Percentiles rank a stretch among this genome's conserved stretches.
These are phyloP conservation scores for Varanus salvator DNA, from an alignment of 2,113 vertebrate species.

Conservation along the genomic window DNA sequence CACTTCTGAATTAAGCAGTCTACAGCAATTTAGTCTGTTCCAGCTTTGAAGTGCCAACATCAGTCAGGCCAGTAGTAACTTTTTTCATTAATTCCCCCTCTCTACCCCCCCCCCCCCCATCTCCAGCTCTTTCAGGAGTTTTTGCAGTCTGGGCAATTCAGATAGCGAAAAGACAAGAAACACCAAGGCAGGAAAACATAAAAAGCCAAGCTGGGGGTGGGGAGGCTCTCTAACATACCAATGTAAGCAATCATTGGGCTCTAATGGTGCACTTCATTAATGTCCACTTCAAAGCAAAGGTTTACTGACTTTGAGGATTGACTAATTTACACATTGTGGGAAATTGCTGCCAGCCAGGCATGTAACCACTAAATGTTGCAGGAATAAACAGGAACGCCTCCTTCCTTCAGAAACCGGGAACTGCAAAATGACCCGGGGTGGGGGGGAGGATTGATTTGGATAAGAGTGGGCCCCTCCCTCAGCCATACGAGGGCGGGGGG, in stretches of 20 bases:
- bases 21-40: conserved; percentile 91
- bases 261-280: conserved; percentile 95
- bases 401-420: conserved; percentile 80
- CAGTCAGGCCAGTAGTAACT: conserved; percentile 83
- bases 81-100: conserved; percentile 81
- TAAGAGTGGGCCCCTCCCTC: conserved; percentile 47
- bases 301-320: conserved; percentile 93
- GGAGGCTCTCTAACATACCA: conserved; percentile 80
- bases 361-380: conserved; percentile 85
- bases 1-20: conserved; percentile 96
- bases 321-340: conserved; percentile 99
- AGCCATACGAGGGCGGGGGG: conserved; percentile 35
- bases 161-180: conserved; percentile 86
- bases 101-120: conserved; percentile 57
- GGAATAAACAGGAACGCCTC: conserved; percentile 83
- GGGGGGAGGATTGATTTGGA: conserved; percentile 55
- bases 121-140: conserved; percentile 85
- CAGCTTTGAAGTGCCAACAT: conserved; percentile 95
- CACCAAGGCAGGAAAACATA: conserved; percentile 83
- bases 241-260: conserved; percentile 83
- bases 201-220: conserved; percentile 77
- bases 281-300: conserved; percentile 91
- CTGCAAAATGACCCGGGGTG: conserved; percentile 69
- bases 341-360: conserved; percentile 96
- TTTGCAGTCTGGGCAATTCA: conserved; percentile 85